phyloP scores from a whole-genome alignment of 2,888 invertebrate genomes.

The Aelia acuminata region DNA sequence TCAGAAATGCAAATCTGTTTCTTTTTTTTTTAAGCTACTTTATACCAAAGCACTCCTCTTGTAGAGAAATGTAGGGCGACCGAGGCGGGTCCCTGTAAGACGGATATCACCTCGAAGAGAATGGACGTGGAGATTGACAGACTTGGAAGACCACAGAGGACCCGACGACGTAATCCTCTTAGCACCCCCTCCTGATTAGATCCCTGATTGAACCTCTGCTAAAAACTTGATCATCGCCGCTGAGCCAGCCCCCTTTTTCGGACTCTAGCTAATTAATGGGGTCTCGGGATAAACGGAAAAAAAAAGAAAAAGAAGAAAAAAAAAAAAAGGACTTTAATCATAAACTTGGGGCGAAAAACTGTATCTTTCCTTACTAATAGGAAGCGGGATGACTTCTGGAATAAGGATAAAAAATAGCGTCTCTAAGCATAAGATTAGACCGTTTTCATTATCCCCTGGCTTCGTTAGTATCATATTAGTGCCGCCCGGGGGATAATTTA shows the following conservation, averaged over 20 bases:
- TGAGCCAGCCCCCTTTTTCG: neutral
- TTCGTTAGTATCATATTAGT: slow-evolving; percentile 35
- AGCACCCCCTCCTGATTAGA: neutral
- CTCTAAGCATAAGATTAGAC: slow-evolving; percentile 32
- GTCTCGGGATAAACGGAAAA: neutral
- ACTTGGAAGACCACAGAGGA: neutral
- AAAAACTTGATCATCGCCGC: slow-evolving; percentile 28
- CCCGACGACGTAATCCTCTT: neutral
- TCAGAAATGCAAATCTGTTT: neutral
- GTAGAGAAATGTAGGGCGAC: neutral
- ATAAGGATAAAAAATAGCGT: slow-evolving; percentile 35
- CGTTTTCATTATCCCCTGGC: slow-evolving; percentile 27
- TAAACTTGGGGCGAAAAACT: slow-evolving; percentile 33
- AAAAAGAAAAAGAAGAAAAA: too few relatives aligned
- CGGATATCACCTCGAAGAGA: neutral
- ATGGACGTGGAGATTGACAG: slow-evolving; percentile 21
- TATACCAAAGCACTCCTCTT: neutral
- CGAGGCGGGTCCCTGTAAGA: neutral
- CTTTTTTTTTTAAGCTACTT: neutral
- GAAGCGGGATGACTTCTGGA: slow-evolving; percentile 25
- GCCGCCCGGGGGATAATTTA: neutral
- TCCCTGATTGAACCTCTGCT: slow-evolving; percentile 10
- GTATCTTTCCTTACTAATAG: slow-evolving; percentile 30
- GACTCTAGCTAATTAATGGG: slow-evolving; percentile 31
- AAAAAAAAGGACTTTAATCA: slow-evolving; percentile 45